phyloP scores from a whole-genome alignment of 2,888 invertebrate species.

The Ceraclea dissimilis region DNA sequence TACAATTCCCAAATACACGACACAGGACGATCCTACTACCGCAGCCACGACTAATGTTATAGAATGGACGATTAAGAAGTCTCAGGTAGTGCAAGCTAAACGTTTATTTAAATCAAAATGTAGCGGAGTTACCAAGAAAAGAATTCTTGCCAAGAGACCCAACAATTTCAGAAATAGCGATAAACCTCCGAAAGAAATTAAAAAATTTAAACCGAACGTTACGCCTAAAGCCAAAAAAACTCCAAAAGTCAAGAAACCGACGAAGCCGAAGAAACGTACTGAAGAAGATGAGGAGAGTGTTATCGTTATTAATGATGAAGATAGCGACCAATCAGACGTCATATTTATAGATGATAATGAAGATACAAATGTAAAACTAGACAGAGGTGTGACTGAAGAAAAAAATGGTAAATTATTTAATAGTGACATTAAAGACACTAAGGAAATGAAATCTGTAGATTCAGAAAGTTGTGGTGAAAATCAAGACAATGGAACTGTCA shows the following conservation, averaged over 20 bases:
- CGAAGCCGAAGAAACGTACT: neutral
- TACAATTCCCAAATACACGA: conserved; percentile 64
- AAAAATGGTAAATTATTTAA: neutral
- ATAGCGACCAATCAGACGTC: neutral
- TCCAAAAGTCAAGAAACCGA: neutral
- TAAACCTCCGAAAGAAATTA: neutral
- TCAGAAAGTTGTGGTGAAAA: too few species aligned
- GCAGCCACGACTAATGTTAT: conserved; percentile 39
- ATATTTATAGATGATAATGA: neutral
- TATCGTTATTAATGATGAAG: conserved; percentile 5
- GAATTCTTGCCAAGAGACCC: conserved; percentile 33
- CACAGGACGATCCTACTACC: conserved; percentile 60
- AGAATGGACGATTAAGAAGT: conserved; percentile 67
- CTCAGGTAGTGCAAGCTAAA: conserved; percentile 53
- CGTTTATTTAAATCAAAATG: conserved; percentile 47
- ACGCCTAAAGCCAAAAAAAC: conserved; percentile 4
- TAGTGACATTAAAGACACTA: neutral
- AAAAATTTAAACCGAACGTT: conserved; percentile 6
- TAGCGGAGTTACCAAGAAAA: conserved; percentile 44
- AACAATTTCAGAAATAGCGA: neutral
- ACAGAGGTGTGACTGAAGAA: neutral
- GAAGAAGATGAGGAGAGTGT: conserved; percentile 7
- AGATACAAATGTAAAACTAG: too few species aligned
- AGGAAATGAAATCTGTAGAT: too few species aligned
- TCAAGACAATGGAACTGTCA: too few species aligned